Evolutionary conservation across 2,113 vertebrate species (phyloP), one percentile per base, ranked within the genome.

Genomic region (Hucho hucho): DNA sequence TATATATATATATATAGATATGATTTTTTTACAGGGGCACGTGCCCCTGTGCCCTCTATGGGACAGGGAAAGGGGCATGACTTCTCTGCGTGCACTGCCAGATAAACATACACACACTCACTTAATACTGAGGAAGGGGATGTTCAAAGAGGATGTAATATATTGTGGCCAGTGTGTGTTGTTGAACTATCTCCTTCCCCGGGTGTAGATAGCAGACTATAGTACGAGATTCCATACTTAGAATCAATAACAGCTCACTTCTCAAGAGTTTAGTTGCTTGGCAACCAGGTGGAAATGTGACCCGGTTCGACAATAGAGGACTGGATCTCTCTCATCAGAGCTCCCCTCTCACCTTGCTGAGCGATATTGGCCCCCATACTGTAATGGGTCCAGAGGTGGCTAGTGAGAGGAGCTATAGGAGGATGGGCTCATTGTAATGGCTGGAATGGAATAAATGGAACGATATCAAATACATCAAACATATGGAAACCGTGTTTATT

Each of bases 261-360:
- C 64, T 81, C 70, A 72, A 77, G 63, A 80, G 83, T 81, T 86
- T 70, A 67, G 87, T 87, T 92, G 88, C 89, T 81, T 87, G 74
- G 89, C 84, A 87, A 88, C 86, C 72, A 81, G 76, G 71, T 85
- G 73, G 72, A 81, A 77, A 81, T 71, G 71, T 72, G 77, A 86
- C 74, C 64, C 56, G 63, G 72, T 84, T 69, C 79, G 79, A 69
- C 73, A 83, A 73, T 69, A 74, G 66, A 80, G 73, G 72, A 78
- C 81, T 81, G 83, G 75, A 82, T 73, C 74, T 75, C 82, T 85
- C 81, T 86, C 69, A 88, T 84, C 78, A 83, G 74, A 63, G 79
- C 85, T 79, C 73, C 81, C 76, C 80, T 76, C 73, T 84, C 73
- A 82, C 76, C 43, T 69, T 75, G 63, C 75, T 29, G 56, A 67